phyloP scores from a whole-genome alignment of 2,888 invertebrate species.

The Abrostola tripartita region DNA sequence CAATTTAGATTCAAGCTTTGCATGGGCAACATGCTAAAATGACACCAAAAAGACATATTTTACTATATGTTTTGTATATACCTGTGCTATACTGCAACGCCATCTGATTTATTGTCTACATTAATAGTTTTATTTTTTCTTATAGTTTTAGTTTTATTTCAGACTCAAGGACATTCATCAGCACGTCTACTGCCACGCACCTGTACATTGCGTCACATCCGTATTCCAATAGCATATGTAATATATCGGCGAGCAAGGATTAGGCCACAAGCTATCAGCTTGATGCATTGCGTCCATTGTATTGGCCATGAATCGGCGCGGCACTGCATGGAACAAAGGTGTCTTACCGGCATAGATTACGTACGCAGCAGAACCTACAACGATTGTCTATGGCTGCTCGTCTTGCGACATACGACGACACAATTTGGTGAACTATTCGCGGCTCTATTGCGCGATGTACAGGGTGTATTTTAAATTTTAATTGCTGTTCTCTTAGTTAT shows the following conservation, averaged over 20 bases:
- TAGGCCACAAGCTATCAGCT: slow-evolving; percentile 71
- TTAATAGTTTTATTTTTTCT: no score
- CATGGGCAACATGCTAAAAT: no score
- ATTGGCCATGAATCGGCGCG: slow-evolving; percentile 66
- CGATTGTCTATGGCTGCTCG: slow-evolving; percentile 39
- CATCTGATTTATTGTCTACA: no score
- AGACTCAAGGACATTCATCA: not conserved
- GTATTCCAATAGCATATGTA: slow-evolving; percentile 53
- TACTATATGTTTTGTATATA: no score
- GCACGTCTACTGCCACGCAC: slow-evolving; percentile 17
- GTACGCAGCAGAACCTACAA: slow-evolving; percentile 42
- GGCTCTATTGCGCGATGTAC: not conserved
- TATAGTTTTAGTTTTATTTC: not conserved
- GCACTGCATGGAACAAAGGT: slow-evolving; percentile 70
- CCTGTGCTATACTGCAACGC: no score
- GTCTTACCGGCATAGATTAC: slow-evolving; percentile 64
- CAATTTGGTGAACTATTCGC: not conserved
- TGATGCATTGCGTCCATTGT: slow-evolving; percentile 78
- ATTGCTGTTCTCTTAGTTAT: no score
- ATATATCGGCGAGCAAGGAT: slow-evolving; percentile 63
- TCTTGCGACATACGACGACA: slow-evolving; percentile 34
- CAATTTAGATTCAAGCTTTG: no score
- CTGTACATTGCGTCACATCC: slow-evolving; percentile 14
- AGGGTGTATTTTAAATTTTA: not conserved
- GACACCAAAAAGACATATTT: no score